Evolutionary conservation across 2,888 invertebrate species (phyloP), one percentile per base, ranked within the genome.

Genomic region (Fragum sueziense): DNA sequence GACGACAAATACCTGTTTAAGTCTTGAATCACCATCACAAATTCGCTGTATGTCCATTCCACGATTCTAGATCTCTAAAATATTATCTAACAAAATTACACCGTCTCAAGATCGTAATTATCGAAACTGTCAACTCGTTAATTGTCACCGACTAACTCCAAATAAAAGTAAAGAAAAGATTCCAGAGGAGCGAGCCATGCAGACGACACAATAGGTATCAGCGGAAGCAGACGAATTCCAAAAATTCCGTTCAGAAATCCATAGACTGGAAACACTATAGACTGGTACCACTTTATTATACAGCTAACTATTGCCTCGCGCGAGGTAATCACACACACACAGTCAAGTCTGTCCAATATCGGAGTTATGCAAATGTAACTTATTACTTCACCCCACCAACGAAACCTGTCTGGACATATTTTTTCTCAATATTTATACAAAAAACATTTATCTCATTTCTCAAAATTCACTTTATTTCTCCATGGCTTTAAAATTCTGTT

Each of bases 301-400:
- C 73, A 67, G 73, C 73, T 73, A 67, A 73, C 73, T 73, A 67
- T 65, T 54, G 73, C 73, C 67, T 54, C 65, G 51, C 51, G 73
- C 51, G 65, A 65, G 54, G 41, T 73, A 65, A 73, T 73, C 51
- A 52, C 65, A 52, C 33, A 73, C 51, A 65, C 73, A n/a, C n/a
- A n/a, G n/a, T n/a, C n/a, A n/a, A 73, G 73, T 73, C 73, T 65
- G 37, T 62, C 62, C 72, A 65, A 65, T 65, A 65, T 65, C 37
- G 47, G 34, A 73, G 73, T 41, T 67, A 67, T 67, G 67, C 67
- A 67, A 67, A 67, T 67, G 17, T 37, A 67, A 57, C 25, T 29
- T 57, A 29, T 57, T 57, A 22, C 29, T 25, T 29, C 29, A 29
- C 47, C n/a, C 47, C 47, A 47, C 17, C 3, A 14, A 4, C 7